Evolutionary conservation across 2,888 invertebrate species (phyloP), one percentile per base, ranked within the genome.

Genomic region (Diaperis boleti): DNA sequence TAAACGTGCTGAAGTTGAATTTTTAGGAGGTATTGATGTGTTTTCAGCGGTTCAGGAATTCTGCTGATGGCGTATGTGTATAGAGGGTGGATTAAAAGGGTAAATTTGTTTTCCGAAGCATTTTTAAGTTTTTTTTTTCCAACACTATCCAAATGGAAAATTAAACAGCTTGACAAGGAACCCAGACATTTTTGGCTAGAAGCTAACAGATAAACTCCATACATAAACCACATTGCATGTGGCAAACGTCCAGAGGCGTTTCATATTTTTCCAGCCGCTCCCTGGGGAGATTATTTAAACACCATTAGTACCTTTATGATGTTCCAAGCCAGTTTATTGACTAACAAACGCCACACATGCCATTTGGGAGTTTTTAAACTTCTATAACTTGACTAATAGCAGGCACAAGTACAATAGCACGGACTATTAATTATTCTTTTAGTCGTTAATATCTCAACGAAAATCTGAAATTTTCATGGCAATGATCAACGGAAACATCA

Each of bases 401-500:
- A 20, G 20, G 26, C 45, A 26, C 45, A 45, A 20, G n/a, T n/a
- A 22, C 22, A 44, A 26, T 10, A 26, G 3, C 26, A 26, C 6
- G n/a, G 2, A 26, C 6, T 26, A 26, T 26, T 26, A 26, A 45
- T 45, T 45, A 26, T 26, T 15, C 29, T 45, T 45, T 13, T 15
- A 3, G 11, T n/a, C 22, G 8, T 45, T 2, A 29, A 10, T 8
- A 47, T 17, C 31, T 47, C 33, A 29, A 47, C 29, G 47, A 29
- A 47, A 47, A 33, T 33, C 17, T 47, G 13, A 47, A 47, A 47
- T n/a, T 47, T 47, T 18, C 22, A 29, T 47, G 47, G 31, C 47
- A 47, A 33, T 47, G 47, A 47, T 47, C 47, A 47, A 47, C 31
- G 47, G 31, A 17, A 47, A 29, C 33, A 31, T 47, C 47, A 26